Base-by-base conservation (phyloP, 2,888 invertebrate species). In the Ommatoiulus sabulosus region DNA sequence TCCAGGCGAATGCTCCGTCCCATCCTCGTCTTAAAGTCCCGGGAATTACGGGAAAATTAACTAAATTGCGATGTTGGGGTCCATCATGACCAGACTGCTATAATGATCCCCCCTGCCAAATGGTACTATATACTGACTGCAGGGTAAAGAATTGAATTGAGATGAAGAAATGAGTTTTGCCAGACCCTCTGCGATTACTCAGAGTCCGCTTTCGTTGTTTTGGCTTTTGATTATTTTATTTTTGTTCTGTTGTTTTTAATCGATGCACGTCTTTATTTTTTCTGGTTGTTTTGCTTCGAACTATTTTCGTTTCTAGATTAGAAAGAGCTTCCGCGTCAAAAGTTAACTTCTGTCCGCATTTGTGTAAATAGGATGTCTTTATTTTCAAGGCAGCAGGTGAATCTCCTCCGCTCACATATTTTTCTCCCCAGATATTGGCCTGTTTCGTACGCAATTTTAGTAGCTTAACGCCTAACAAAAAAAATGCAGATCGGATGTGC, bases 221-320 rank as follows among this genome's bases (percentile, higher is more conserved):
- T 52, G 12, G 52, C 10, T 12, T 52, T 52, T 52, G 15, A 15
- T 52, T 52, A 3, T 12, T 15, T 12, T 3, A 15, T 48, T 84
- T 84, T 15, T 15, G 5, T 12, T n/a, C 15, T 35, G 7, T 7
- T 84, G 10, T 43, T 84, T 35, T 84, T 85, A 85, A 85, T 44
- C 85, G 20, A 44, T 35, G 43, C 44, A 43, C 85, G 44, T 85
- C 44, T 43, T 24, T 6, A 17, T 43, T 85, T 84, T 17, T 85
- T 84, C 85, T 35, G 17, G 85, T 85, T 44, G 44, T 85, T 43
- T 85, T 44, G 44, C 85, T 85, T 85, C 44, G 43, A 35, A 63
- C 63, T n/a, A 63, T 87, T 87, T 72, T 87, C 35, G 15, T 52
- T 87, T 72, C 43, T 72, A 87, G 63, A 72, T 87, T 72, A 87